Evolutionary conservation across 2,888 invertebrate species (phyloP).

Genomic region (Crematogaster levior): DNA sequence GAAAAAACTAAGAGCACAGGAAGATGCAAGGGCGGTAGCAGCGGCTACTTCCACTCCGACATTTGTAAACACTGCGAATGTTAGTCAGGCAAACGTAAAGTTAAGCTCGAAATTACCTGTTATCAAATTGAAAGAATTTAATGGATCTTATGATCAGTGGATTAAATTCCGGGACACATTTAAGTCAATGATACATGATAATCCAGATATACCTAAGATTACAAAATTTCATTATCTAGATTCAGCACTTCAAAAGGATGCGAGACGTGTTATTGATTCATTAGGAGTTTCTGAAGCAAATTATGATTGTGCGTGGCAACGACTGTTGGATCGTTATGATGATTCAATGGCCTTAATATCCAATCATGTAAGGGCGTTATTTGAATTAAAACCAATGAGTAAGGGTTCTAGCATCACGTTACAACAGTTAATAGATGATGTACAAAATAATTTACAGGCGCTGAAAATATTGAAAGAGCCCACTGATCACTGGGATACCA

Average conservation of each 20-base stretch:
- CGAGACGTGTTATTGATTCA: neutral
- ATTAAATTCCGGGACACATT: neutral
- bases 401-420: neutral
- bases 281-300: neutral
- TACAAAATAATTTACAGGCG: neutral
- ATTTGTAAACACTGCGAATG: too few relatives aligned
- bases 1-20: too few relatives aligned
- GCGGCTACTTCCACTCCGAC: too few relatives aligned
- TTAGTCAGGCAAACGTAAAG: too few relatives aligned
- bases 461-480: neutral
- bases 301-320: neutral
- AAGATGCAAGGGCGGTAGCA: too few relatives aligned
- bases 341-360: neutral
- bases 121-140: neutral
- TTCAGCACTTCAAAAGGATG: neutral
- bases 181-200: neutral
- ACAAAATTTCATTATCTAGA: neutral
- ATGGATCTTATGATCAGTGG: neutral
- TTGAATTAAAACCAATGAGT: neutral
- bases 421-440: neutral
- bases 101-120: neutral
- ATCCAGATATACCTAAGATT: neutral
- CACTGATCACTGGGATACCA: neutral
- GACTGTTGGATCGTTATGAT: neutral
- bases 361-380: neutral